Evolutionary conservation across 2,113 vertebrate genomes (phyloP), one percentile per base, ranked within the genome.

Genomic region (Syngnathus floridae): DNA sequence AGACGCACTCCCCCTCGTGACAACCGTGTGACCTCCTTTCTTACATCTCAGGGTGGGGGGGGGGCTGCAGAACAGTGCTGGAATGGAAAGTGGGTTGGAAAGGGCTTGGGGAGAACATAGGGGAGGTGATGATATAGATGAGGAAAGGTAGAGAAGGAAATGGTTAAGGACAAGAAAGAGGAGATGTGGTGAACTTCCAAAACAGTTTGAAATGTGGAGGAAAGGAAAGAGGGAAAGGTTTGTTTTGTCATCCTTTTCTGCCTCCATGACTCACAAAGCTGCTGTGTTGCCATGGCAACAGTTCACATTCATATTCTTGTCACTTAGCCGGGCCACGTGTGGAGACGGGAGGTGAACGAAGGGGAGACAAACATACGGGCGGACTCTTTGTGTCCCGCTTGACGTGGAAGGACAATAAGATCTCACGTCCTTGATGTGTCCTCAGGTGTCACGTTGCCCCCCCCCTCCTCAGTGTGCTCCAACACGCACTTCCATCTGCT

Each of bases 1-100:
- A 75, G 78, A 78, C 65, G 71, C 70, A 83, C 80, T 73, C 73
- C 70, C 56, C 75, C 80, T 73, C 81, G 70, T 80, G 76, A 84
- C 81, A 79, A 76, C 75, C 67, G 75, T 87, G 84, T 87, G 84
- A 84, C 85, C 87, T 86, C 83, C 74, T 88, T 88, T 85, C 63
- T 67, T 0, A 3, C 46, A 21, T 81, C 83, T 79, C 76, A 16
- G 67, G 76, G 78, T 78, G 77, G 37, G 35, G 46, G 46, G 54
- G 67, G 65, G 64, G 64, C 62, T 45, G 56, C 19, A 59, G 74
- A 52, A 57, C 60, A 69, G 62, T 72, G 64, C 45, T 37, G 68
- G 74, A 80, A 83, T 31, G 26, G 26, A 31, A 31, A 75, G 66
- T 73, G 70, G 70, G 69, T 68, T 78, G 67, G 48, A 70, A 62